phyloP scores from a whole-genome alignment of 2,888 invertebrate genomes.

The Stramonita haemastoma region DNA sequence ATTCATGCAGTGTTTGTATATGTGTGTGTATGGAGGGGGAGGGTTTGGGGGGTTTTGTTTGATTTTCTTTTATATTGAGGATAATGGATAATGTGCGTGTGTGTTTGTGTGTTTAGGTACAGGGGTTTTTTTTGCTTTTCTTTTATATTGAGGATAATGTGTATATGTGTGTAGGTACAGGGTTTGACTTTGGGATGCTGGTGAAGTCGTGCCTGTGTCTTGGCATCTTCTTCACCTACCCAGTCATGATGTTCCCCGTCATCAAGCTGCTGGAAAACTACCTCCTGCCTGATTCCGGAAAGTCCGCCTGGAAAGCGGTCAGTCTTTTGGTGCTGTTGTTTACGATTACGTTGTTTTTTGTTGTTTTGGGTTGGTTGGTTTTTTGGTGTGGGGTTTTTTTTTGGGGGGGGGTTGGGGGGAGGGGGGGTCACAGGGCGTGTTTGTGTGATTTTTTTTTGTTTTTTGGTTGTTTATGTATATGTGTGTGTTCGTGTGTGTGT shows the following conservation, averaged over 20 bases:
- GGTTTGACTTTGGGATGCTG: conserved; percentile 77
- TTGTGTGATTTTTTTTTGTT: too few relatives aligned
- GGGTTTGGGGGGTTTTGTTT: conserved; percentile 62
- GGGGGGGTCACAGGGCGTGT: too few relatives aligned
- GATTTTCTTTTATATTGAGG: too few relatives aligned
- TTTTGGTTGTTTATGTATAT: neutral
- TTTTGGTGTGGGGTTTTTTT: too few relatives aligned
- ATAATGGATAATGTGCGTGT: too few relatives aligned
- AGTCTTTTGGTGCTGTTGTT: conserved; percentile 45
- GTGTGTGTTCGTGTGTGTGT: neutral
- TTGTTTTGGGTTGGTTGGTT: too few relatives aligned
- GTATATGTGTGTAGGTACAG: conserved; percentile 57
- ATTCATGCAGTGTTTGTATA: too few relatives aligned
- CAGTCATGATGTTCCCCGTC: conserved; percentile 78
- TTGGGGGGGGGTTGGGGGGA: too few relatives aligned
- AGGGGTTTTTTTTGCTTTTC: neutral
- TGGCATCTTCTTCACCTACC: conserved; percentile 79
- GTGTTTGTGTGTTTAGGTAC: too few relatives aligned
- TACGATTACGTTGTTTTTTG: neutral
- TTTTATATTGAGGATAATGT: neutral
- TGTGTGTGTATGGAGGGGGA: too few relatives aligned
- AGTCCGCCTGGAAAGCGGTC: conserved; percentile 71
- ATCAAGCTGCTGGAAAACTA: conserved; percentile 73
- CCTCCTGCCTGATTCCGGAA: conserved; percentile 65
- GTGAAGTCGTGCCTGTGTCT: conserved; percentile 78